Conservation (phyloP, 1,140 invertebrate species). For the Orussus abietinus region DNA sequence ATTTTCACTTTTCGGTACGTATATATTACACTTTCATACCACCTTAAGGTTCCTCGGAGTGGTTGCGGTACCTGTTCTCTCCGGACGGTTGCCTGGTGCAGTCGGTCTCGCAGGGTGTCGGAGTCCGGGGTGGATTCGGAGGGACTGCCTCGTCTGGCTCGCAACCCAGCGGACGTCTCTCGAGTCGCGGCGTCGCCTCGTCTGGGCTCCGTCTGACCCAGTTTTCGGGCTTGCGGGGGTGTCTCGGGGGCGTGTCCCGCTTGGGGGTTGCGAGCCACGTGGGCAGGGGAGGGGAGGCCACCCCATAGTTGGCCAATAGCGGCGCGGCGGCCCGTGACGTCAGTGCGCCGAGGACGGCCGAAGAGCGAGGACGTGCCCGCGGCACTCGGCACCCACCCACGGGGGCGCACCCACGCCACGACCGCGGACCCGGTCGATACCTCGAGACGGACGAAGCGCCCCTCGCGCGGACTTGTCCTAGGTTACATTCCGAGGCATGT, state of each 20-base stretch:
- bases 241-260: slow-evolving; percentile 7
- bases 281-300: slow-evolving; percentile 17
- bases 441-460: no score
- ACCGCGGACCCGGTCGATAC: no score
- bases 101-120: slow-evolving; percentile 25
- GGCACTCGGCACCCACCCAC: no score
- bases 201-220: slow-evolving; percentile 44
- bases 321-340: no score
- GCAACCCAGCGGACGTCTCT: slow-evolving; percentile 29
- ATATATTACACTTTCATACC: no score
- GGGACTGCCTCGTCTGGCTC: slow-evolving; percentile 43
- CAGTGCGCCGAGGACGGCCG: no score
- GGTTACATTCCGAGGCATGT: no score
- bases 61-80: slow-evolving; percentile 1
- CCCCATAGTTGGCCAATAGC: slow-evolving; percentile 10
- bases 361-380: no score
- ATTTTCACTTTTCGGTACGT: no score
- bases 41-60: no score
- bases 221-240: slow-evolving; percentile 30
- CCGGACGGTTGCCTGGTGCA: slow-evolving; percentile 28
- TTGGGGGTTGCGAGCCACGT: slow-evolving; percentile 23
- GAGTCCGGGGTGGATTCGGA: slow-evolving; percentile 47
- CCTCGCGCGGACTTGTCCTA: no score
- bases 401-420: no score
- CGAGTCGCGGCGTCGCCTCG: slow-evolving; percentile 35